These are phyloP conservation scores for Mixornis gularis DNA, from an alignment of 2,113 vertebrate genomes.

Conservation along the genomic window DNA sequence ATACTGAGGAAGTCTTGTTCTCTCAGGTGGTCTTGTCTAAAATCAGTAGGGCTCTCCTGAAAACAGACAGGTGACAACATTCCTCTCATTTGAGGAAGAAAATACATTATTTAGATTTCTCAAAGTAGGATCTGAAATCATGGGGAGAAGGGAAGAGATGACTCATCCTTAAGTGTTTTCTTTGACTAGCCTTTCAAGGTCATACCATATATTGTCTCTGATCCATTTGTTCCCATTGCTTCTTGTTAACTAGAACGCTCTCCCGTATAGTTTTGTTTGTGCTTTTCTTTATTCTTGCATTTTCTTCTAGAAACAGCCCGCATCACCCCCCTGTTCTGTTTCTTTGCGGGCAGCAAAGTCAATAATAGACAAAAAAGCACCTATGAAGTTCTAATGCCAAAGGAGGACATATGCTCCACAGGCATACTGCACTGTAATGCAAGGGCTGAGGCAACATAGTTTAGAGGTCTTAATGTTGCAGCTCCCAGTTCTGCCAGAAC, in stretches of 20 bases:
- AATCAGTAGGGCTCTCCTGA: neutral
- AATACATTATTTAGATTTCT: neutral
- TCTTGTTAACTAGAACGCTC: neutral
- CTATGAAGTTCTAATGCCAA: neutral
- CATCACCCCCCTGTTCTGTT: neutral
- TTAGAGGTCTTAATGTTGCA: neutral
- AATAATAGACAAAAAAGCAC: neutral
- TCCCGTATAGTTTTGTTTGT: neutral
- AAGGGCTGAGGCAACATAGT: neutral
- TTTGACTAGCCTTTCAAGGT: neutral
- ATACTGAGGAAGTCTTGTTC: neutral
- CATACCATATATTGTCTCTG: neutral
- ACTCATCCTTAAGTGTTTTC: neutral
- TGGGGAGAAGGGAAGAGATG: neutral
- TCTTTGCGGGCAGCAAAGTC: neutral
- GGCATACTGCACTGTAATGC: neutral
- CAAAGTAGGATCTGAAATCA: neutral
- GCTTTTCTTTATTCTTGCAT: neutral
- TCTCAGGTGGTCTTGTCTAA: neutral
- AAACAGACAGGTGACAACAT: neutral
- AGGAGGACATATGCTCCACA: neutral
- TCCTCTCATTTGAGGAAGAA: neutral
- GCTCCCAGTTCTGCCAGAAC: neutral
- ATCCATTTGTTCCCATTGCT: neutral
- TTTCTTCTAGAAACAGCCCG: neutral